Evolutionary conservation across 2,888 invertebrate genomes (phyloP).

Genomic region (Peribatodes rhomboidaria): DNA sequence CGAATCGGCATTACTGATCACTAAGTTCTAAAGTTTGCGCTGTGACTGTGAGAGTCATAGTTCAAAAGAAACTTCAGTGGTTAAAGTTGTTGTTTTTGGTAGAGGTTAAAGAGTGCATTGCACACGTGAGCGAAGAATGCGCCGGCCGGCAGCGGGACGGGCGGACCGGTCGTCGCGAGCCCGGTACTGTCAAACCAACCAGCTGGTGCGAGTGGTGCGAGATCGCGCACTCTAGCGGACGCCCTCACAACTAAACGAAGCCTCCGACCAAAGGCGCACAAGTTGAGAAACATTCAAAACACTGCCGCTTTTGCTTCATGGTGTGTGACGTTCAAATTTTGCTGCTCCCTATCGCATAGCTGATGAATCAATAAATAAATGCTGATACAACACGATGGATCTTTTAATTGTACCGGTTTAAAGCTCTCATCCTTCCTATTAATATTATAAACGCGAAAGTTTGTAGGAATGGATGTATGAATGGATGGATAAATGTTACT

Average conservation of each 20-base stretch:
- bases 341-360: no score
- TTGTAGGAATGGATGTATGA: no score
- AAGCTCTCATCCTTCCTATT: no score
- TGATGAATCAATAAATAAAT: no score
- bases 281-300: conserved; percentile 43
- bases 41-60: conserved; percentile 46
- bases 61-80: conserved; percentile 50
- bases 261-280: conserved; percentile 56
- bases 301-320: conserved; percentile 11
- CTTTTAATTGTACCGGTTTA: no score
- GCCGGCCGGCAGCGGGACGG: conserved; percentile 61
- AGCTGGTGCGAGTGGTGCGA: conserved; percentile 70
- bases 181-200: conserved; percentile 74
- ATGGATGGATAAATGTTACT: no score
- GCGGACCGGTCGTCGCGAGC: conserved; percentile 70
- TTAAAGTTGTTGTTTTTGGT: conserved; percentile 51
- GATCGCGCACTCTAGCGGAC: conserved; percentile 74
- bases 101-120: conserved; percentile 70
- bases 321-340: neutral
- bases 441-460: no score
- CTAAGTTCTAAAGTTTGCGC: conserved; percentile 27
- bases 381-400: no score
- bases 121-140: conserved; percentile 71
- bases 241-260: conserved; percentile 74
- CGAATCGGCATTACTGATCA: conserved; percentile 47